Conservation (phyloP, 1,140 invertebrate species). For the Papilio helenus region DNA sequence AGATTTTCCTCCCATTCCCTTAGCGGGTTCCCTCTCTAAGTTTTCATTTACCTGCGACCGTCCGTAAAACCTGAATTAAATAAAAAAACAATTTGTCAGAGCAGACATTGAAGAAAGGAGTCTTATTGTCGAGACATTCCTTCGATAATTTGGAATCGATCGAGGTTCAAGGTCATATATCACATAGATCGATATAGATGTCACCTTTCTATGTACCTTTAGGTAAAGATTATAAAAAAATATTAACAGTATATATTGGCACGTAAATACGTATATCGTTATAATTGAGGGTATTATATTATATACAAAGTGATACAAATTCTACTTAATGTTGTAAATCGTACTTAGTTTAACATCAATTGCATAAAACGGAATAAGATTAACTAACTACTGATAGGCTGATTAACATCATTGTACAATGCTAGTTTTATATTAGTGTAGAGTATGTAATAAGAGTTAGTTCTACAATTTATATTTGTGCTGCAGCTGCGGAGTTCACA, state of each 20-base stretch:
- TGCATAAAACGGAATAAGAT: too few relatives aligned
- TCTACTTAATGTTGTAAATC: too few relatives aligned
- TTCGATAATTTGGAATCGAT: constrained; percentile 12
- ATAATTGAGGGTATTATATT: too few relatives aligned
- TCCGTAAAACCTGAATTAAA: background rate
- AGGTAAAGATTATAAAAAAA: background rate
- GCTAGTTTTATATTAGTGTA: too few relatives aligned
- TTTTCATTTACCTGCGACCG: background rate
- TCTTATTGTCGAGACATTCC: background rate
- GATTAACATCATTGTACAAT: too few relatives aligned
- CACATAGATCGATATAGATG: background rate
- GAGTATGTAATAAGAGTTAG: too few relatives aligned
- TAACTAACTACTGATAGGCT: too few relatives aligned
- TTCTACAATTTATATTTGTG: background rate
- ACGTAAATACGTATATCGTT: too few relatives aligned
- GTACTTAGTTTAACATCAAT: too few relatives aligned
- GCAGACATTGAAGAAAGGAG: constrained; percentile 2
- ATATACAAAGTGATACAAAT: too few relatives aligned
- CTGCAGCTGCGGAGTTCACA: background rate
- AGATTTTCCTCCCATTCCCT: background rate
- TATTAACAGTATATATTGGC: too few relatives aligned
- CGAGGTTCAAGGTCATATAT: background rate
- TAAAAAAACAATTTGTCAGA: constrained; percentile 3
- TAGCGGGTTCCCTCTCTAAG: background rate
- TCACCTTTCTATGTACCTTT: background rate